These are phyloP conservation scores for Phoenicopterus ruber DNA, from an alignment of 2,113 vertebrate genomes.

Conservation along the genomic window DNA sequence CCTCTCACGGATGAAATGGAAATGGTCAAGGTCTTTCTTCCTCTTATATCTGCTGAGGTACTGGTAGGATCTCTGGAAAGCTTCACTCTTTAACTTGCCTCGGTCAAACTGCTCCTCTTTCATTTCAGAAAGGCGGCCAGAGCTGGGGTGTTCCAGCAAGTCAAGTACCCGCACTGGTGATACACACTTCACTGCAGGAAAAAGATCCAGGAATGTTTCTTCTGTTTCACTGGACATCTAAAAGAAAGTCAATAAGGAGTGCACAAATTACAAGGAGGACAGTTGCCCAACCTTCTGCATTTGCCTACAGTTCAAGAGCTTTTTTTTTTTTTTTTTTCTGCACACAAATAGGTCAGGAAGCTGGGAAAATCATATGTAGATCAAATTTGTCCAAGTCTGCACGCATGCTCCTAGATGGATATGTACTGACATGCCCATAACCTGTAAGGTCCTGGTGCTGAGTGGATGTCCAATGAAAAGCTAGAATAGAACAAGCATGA, in stretches of 20 bases:
- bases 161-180: slow-evolving; percentile 82
- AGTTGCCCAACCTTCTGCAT: background rate
- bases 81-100: slow-evolving; percentile 69
- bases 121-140: background rate
- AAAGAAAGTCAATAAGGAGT: background rate
- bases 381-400: background rate
- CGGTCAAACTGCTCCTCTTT: slow-evolving; percentile 75
- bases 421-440: background rate
- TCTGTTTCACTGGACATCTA: background rate
- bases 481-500: background rate
- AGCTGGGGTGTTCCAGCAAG: slow-evolving; percentile 4
- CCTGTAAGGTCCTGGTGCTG: background rate
- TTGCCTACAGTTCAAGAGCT: background rate
- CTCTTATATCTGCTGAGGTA: slow-evolving; percentile 65
- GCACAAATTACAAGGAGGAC: background rate
- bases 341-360: background rate
- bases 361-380: background rate
- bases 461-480: background rate
- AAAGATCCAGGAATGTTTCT: slow-evolving; percentile 75
- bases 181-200: slow-evolving; percentile 81
- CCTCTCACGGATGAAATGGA: slow-evolving; percentile 49
- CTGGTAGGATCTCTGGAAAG: slow-evolving; percentile 78
- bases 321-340: background rate
- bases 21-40: slow-evolving; percentile 61
- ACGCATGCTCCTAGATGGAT: background rate